These are phyloP conservation scores for Engystomops pustulosus DNA, from an alignment of 2,113 vertebrate genomes.

Conservation along the genomic window DNA sequence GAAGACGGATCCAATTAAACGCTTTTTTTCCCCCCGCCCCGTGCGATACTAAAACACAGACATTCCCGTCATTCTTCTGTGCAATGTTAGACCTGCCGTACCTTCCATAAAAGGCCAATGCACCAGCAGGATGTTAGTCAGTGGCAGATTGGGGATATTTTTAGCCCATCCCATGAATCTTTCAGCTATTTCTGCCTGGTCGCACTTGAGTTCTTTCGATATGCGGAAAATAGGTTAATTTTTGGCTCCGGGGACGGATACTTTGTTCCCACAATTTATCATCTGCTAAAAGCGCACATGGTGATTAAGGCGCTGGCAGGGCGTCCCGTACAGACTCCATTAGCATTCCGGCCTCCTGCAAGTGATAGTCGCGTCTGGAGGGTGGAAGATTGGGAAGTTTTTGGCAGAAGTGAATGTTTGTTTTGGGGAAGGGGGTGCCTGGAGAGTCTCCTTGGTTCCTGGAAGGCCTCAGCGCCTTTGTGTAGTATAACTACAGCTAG, in stretches of 20 bases:
- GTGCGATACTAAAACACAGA: constrained; percentile 61
- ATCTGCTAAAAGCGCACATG: too few species aligned
- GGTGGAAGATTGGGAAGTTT: neutral
- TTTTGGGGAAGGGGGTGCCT: neutral
- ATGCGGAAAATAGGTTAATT: neutral
- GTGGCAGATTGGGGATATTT: constrained; percentile 62
- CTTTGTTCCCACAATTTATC: constrained; percentile 28
- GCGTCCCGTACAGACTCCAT: constrained; percentile 5
- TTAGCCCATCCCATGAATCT: constrained; percentile 60
- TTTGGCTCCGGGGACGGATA: constrained; percentile 13
- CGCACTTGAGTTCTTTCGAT: constrained; percentile 31
- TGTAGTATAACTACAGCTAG: neutral
- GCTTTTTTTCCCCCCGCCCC: neutral
- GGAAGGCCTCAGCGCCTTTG: neutral
- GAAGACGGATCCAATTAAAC: constrained; percentile 49
- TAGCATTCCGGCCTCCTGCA: constrained; percentile 35
- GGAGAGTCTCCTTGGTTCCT: neutral
- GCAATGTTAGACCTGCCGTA: constrained; percentile 53
- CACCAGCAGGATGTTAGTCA: constrained; percentile 64
- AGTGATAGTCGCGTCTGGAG: constrained; percentile 4
- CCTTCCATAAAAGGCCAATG: constrained; percentile 67
- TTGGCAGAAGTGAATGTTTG: constrained; percentile 3
- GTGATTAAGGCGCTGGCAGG: neutral
- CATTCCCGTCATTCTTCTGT: constrained; percentile 69
- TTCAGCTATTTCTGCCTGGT: constrained; percentile 51